Evolutionary conservation across 2,888 invertebrate genomes (phyloP).

Genomic region (Pecten maximus): DNA sequence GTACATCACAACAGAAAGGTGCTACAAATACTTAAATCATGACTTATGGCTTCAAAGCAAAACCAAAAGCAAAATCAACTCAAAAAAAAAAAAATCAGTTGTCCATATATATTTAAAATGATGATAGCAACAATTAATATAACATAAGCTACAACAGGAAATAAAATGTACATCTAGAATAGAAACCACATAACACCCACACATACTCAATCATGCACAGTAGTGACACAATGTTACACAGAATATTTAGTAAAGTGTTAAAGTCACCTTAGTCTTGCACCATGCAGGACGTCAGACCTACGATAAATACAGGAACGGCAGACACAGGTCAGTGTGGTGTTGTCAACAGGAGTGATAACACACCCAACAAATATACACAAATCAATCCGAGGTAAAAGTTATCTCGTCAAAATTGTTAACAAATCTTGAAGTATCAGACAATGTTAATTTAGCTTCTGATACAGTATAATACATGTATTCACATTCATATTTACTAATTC

Average conservation of each 20-base stretch:
- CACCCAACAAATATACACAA: no score
- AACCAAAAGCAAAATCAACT: neutral
- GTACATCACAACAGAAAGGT: no score
- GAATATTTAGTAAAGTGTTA: neutral
- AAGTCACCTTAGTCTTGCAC: constrained; percentile 48
- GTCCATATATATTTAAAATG: neutral
- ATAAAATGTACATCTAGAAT: neutral
- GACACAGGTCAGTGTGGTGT: neutral
- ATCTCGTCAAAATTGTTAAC: no score
- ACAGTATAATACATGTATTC: no score
- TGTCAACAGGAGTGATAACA: no score
- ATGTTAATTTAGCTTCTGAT: no score
- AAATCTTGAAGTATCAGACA: no score
- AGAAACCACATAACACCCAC: neutral
- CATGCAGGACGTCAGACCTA: constrained; percentile 49
- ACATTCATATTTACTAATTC: no score
- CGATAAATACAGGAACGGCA: neutral
- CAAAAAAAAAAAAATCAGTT: neutral
- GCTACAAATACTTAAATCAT: neutral
- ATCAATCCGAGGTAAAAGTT: no score
- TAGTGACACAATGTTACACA: neutral
- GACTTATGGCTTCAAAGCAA: neutral
- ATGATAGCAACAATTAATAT: neutral
- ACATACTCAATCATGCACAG: neutral
- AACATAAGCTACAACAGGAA: neutral